Conservation (phyloP, 2,113 vertebrate genomes). For the Dendrocopos noguchii region DNA sequence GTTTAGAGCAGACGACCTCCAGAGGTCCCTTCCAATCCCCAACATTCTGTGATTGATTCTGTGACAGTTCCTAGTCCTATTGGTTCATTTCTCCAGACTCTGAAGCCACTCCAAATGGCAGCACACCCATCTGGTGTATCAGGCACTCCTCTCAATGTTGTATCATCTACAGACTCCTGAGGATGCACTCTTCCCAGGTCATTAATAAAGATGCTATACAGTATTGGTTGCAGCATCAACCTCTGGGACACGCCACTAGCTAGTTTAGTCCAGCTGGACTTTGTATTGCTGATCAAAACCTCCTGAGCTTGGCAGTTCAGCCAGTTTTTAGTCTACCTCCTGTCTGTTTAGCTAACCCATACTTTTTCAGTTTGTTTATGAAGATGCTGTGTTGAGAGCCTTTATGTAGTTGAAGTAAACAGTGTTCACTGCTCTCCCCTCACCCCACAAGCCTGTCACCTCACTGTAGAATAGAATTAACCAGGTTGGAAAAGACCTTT, state of each 20-base stretch:
- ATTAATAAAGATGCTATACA: background rate
- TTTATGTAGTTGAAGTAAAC: fast-evolving
- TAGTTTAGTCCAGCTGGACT: background rate
- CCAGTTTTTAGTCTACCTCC: too few relatives aligned
- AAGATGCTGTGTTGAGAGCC: background rate
- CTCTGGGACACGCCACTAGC: background rate
- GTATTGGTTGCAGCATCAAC: background rate
- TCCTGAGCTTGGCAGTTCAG: too few relatives aligned
- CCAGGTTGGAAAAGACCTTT: background rate
- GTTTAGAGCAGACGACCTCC: background rate
- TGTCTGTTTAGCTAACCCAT: too few relatives aligned
- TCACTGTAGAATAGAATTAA: too few relatives aligned
- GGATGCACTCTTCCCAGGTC: background rate
- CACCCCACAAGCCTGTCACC: background rate
- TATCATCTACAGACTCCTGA: background rate
- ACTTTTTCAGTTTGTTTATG: background rate
- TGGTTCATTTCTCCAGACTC: background rate
- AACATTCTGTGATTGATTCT: background rate
- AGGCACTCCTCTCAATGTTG: background rate
- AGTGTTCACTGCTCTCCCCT: background rate
- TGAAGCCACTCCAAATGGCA: background rate
- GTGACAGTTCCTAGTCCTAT: background rate
- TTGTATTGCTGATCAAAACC: background rate
- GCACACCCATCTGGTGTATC: background rate
- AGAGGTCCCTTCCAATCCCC: background rate